These are phyloP conservation scores for Aphidius gifuensis DNA, from an alignment of 1,140 invertebrate genomes.

Conservation along the genomic window DNA sequence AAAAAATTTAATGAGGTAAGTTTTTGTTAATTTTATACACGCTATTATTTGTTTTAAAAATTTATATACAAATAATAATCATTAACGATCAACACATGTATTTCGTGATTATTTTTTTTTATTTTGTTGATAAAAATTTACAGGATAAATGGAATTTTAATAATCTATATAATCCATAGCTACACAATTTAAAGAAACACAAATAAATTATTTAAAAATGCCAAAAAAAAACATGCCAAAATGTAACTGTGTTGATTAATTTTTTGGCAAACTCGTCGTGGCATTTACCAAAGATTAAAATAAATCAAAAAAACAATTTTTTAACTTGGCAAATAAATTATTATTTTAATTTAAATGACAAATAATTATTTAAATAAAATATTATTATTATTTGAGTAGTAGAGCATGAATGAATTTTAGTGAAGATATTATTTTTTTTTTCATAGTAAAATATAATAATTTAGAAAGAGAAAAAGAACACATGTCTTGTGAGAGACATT, in stretches of 20 bases:
- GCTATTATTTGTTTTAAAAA: constrained; percentile 24
- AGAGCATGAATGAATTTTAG: constrained; percentile 21
- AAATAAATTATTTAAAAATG: too few relatives aligned
- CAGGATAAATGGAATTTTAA: too few relatives aligned
- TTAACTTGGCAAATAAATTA: too few relatives aligned
- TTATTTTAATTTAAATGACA: background rate
- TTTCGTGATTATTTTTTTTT: too few relatives aligned
- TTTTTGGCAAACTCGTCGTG: too few relatives aligned
- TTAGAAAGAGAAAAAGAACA: background rate
- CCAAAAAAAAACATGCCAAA: too few relatives aligned
- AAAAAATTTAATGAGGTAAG: constrained; percentile 34
- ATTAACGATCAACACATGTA: too few relatives aligned
- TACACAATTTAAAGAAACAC: too few relatives aligned
- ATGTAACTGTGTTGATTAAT: too few relatives aligned
- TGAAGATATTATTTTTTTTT: background rate
- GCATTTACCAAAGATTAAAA: background rate
- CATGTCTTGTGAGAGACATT: background rate
- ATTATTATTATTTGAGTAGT: constrained; percentile 24
- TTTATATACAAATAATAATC: too few relatives aligned
- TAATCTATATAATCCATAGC: too few relatives aligned
- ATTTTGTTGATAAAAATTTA: too few relatives aligned
- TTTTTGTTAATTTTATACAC: constrained; percentile 30
- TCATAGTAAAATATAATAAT: background rate
- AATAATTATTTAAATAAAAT: background rate
- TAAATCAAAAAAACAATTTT: background rate